A percentile compares a stretch with the other conserved stretches of the same genome.
Evolutionary conservation across 2,888 invertebrate species (phyloP).

Genomic region (Griposia aprilina): DNA sequence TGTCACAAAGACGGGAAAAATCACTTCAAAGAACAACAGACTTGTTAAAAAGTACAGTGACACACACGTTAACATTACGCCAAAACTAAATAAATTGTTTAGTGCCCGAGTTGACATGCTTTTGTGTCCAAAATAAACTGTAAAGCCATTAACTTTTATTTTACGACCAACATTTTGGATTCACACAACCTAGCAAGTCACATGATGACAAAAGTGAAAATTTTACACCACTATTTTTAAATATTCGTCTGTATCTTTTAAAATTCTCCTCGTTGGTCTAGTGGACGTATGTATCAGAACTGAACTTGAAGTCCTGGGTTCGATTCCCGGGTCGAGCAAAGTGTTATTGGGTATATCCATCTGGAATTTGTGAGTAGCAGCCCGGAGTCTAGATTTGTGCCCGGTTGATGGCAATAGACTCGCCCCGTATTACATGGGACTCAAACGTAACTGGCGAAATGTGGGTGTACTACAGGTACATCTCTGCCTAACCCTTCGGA

Average conservation of each 20-base stretch:
- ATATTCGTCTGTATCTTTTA: background rate
- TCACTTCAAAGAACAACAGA: conserved; percentile 19
- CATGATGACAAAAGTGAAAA: conserved; percentile 45
- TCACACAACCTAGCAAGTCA: conserved; percentile 47
- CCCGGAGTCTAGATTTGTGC: background rate
- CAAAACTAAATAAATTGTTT: conserved; percentile 44
- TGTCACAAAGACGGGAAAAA: conserved; percentile 25
- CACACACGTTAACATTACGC: conserved; percentile 44
- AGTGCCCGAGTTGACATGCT: conserved; percentile 32
- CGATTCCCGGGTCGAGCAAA: background rate
- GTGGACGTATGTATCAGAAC: background rate
- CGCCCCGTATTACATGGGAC: background rate
- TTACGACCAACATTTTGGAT: conserved; percentile 52
- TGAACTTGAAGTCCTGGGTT: background rate
- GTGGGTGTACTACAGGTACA: no score
- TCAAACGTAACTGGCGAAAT: background rate
- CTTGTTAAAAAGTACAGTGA: conserved; percentile 26
- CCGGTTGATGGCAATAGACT: background rate
- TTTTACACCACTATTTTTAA: conserved; percentile 15
- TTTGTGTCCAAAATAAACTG: conserved; percentile 59
- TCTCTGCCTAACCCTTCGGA: background rate
- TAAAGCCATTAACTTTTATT: conserved; percentile 56
- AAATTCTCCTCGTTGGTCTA: background rate
- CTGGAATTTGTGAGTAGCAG: background rate
- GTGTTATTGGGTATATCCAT: background rate